Conservation (phyloP, 2,888 invertebrate genomes). For the Pseudococcus longispinus region DNA sequence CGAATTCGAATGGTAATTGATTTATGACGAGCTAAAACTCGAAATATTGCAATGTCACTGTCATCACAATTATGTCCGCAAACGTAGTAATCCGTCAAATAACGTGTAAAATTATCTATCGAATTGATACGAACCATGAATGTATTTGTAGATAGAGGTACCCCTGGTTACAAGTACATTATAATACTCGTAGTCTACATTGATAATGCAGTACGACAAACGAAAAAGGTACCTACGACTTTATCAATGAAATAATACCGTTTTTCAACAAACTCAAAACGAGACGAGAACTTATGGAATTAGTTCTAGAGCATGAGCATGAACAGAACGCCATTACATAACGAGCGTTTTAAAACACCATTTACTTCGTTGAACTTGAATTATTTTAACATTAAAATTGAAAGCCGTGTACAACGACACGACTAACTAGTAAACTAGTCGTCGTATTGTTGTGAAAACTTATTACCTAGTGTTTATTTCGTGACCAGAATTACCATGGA, state of each 20-base stretch:
- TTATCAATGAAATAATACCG: neutral
- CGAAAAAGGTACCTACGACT: neutral
- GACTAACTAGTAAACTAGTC: neutral
- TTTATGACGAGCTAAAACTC: neutral
- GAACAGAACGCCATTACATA: neutral
- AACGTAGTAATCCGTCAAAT: neutral
- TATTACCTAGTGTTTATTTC: conserved; percentile 35
- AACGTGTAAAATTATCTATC: neutral
- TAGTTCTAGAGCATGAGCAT: neutral
- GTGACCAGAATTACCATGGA: conserved; percentile 33
- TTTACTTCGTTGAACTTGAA: conserved; percentile 36
- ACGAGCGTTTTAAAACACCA: conserved; percentile 11
- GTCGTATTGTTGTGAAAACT: conserved; percentile 36
- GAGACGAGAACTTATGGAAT: neutral
- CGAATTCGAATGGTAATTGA: neutral
- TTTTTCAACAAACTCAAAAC: neutral
- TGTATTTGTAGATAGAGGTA: neutral
- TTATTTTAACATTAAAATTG: conserved; percentile 34
- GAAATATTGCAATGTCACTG: neutral
- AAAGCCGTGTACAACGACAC: neutral
- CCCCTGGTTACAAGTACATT: neutral
- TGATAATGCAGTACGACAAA: too few relatives aligned
- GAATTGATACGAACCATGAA: neutral
- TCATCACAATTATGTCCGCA: neutral
- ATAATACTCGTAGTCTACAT: too few relatives aligned